These are phyloP conservation scores for Macrotus californicus DNA, from an alignment of 2,113 vertebrate genomes.

Conservation along the genomic window DNA sequence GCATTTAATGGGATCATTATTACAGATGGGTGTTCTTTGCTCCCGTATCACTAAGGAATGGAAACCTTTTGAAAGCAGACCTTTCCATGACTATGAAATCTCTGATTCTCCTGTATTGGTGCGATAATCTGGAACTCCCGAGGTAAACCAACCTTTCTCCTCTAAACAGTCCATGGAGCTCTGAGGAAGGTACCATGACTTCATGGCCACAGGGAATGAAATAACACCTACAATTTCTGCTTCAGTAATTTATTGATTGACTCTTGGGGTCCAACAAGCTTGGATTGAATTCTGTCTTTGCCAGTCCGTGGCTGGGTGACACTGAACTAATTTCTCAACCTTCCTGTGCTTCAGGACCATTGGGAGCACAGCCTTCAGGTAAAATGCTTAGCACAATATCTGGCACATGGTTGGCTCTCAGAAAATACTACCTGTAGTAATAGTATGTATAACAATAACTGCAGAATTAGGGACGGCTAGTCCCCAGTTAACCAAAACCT, in stretches of 20 bases:
- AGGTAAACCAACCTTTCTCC: neutral
- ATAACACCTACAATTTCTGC: neutral
- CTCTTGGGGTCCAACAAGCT: neutral
- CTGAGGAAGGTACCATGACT: neutral
- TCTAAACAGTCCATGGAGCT: neutral
- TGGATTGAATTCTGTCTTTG: neutral
- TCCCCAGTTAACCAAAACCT: neutral
- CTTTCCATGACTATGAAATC: neutral
- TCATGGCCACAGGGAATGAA: neutral
- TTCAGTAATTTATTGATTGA: neutral
- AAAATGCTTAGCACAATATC: neutral
- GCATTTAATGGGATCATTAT: neutral
- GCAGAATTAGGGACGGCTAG: neutral
- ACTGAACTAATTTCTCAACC: neutral
- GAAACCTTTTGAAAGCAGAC: neutral
- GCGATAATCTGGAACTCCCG: neutral
- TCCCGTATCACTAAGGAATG: neutral
- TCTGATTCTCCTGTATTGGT: neutral
- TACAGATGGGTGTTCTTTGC: neutral
- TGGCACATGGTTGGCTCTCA: neutral
- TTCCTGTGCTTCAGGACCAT: neutral
- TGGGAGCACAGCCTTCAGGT: neutral
- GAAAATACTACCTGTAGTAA: neutral
- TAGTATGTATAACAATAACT: neutral
- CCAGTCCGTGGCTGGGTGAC: neutral